Evolutionary conservation across 2,797 vertebrate species (phyloP).

Genomic region (Synaphobranchus kaupii): DNA sequence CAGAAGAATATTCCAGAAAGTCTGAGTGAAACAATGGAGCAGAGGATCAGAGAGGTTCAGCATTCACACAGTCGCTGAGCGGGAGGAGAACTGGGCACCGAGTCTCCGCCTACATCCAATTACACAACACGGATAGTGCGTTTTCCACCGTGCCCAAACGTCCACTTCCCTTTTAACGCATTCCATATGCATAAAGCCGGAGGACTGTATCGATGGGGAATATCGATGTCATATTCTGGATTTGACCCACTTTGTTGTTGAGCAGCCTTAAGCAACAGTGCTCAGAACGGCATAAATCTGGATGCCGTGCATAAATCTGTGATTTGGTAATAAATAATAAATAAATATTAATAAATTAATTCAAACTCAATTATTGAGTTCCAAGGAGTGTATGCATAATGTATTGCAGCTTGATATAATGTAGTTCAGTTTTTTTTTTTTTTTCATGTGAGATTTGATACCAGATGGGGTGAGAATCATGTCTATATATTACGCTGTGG

Average conservation of each 20-base stretch:
- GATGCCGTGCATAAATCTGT: neutral
- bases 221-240: conserved; percentile 16
- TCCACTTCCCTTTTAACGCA: conserved; percentile 3
- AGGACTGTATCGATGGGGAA: conserved; percentile 7
- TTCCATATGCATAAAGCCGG: conserved; percentile 5
- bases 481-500: neutral
- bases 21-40: neutral
- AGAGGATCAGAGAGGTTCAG: neutral
- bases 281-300: neutral
- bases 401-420: neutral
- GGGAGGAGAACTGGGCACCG: neutral
- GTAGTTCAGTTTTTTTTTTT: neutral
- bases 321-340: neutral
- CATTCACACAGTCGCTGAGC: neutral
- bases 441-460: neutral
- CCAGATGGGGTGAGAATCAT: neutral
- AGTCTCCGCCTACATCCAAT: conserved; percentile 15
- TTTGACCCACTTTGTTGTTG: neutral
- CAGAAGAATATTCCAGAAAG: conserved; percentile 16
- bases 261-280: neutral
- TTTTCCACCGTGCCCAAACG: conserved; percentile 19
- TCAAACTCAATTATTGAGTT: neutral
- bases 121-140: conserved; percentile 12
- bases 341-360: neutral
- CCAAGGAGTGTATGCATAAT: neutral